phyloP scores from a whole-genome alignment of 1,140 invertebrate genomes.

The Cydia fagiglandana region DNA sequence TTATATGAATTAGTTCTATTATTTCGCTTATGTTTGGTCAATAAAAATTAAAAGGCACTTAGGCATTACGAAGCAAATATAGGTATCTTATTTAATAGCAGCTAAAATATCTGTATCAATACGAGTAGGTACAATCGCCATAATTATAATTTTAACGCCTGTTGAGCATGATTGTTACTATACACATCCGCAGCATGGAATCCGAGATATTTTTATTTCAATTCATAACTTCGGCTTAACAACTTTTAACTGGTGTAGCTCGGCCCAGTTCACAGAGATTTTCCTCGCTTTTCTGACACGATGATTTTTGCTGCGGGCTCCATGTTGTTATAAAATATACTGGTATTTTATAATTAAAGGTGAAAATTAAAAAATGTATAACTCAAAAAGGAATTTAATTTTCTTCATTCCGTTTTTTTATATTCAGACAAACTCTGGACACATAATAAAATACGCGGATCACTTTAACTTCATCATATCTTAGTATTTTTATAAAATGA shows the following conservation, averaged over 20 bases:
- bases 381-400: too few relatives aligned
- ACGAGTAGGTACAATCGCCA: background rate
- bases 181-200: background rate
- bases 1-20: too few relatives aligned
- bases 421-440: too few relatives aligned
- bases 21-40: too few relatives aligned
- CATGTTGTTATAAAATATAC: background rate
- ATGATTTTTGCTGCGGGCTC: background rate
- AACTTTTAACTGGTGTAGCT: background rate
- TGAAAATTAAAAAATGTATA: background rate
- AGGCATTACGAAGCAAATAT: too few relatives aligned
- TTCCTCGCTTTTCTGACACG: background rate
- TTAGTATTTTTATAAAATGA: too few relatives aligned
- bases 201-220: conserved; percentile 9
- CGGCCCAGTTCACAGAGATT: background rate
- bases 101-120: background rate
- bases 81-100: too few relatives aligned
- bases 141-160: background rate
- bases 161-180: background rate
- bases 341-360: background rate
- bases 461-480: too few relatives aligned
- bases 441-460: too few relatives aligned
- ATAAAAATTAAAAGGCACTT: too few relatives aligned
- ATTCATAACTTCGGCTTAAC: conserved; percentile 1
- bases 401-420: too few relatives aligned